Evolutionary conservation across 2,797 vertebrate species (phyloP).

Genomic region (Enteromius afrohamiltoni): DNA sequence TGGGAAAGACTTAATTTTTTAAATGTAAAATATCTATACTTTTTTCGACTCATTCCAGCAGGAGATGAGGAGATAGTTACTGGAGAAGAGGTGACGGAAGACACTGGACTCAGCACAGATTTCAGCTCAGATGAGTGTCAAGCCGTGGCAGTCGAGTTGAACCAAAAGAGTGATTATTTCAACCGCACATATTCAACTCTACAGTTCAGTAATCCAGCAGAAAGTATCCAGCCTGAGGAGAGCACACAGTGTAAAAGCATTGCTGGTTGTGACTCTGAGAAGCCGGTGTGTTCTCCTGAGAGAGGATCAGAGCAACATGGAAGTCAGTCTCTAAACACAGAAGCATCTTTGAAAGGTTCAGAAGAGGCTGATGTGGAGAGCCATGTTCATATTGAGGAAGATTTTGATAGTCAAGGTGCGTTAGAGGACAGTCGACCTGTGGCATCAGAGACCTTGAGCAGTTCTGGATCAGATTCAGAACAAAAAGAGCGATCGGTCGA

Average conservation of each 20-base stretch:
- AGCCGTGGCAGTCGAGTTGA: slow-evolving; percentile 4
- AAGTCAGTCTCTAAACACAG: not conserved
- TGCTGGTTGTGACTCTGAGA: slow-evolving; percentile 7
- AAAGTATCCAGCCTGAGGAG: not conserved
- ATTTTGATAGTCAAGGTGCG: slow-evolving; percentile 45
- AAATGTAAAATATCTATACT: not conserved
- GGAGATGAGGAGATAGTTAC: slow-evolving; percentile 56
- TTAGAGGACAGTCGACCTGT: slow-evolving; percentile 2
- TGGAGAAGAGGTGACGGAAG: slow-evolving; percentile 60
- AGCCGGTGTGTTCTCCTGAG: slow-evolving; percentile 10
- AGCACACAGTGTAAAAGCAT: not conserved
- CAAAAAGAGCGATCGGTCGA: not conserved
- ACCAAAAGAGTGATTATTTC: not conserved
- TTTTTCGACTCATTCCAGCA: slow-evolving; percentile 7
- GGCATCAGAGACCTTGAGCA: not conserved
- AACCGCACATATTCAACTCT: not conserved
- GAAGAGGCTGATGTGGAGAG: slow-evolving; percentile 33
- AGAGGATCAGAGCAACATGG: slow-evolving; percentile 8
- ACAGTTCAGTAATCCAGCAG: slow-evolving; percentile 4
- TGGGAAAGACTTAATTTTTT: too few species aligned
- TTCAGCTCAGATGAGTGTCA: slow-evolving; percentile 14
- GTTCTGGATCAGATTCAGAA: slow-evolving; percentile 22
- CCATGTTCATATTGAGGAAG: slow-evolving; percentile 15
- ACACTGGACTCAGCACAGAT: slow-evolving; percentile 47
- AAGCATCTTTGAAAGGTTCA: not conserved